These are phyloP conservation scores for Motacilla alba DNA, from an alignment of 2,113 vertebrate genomes.

Conservation along the genomic window DNA sequence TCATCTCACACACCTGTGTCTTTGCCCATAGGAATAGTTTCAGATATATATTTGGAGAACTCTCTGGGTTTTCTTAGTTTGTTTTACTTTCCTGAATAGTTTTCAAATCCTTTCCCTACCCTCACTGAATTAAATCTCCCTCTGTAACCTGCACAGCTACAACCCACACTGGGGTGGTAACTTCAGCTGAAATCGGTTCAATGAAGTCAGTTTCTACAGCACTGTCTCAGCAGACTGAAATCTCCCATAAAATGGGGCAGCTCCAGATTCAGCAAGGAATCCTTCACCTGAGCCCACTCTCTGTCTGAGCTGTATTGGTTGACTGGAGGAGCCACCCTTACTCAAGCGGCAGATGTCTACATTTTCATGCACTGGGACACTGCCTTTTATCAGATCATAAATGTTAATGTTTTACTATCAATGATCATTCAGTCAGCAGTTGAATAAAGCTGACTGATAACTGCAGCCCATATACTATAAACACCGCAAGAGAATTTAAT, in stretches of 20 bases:
- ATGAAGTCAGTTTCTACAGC: background rate
- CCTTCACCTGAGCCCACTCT: background rate
- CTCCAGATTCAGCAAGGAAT: background rate
- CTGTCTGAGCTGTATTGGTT: rapidly evolving
- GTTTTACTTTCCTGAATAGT: background rate
- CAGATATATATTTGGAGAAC: slow-evolving; percentile 9
- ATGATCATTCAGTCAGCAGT: background rate
- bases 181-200: background rate
- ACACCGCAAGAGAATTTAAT: background rate
- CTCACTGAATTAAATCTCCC: background rate
- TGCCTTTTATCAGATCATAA: background rate
- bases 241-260: background rate
- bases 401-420: background rate
- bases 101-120: background rate
- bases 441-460: background rate
- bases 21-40: slow-evolving; percentile 21
- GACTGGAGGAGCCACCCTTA: background rate
- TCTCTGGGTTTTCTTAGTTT: background rate
- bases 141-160: background rate
- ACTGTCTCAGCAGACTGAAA: background rate
- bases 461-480: background rate
- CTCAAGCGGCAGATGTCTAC: background rate
- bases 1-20: slow-evolving; percentile 17
- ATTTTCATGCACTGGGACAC: background rate
- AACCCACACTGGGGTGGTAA: background rate